Percentiles rank a stretch among this genome's conserved stretches.
phyloP scores from a whole-genome alignment of 2,888 invertebrate genomes.

The Drosophila crucigera region DNA sequence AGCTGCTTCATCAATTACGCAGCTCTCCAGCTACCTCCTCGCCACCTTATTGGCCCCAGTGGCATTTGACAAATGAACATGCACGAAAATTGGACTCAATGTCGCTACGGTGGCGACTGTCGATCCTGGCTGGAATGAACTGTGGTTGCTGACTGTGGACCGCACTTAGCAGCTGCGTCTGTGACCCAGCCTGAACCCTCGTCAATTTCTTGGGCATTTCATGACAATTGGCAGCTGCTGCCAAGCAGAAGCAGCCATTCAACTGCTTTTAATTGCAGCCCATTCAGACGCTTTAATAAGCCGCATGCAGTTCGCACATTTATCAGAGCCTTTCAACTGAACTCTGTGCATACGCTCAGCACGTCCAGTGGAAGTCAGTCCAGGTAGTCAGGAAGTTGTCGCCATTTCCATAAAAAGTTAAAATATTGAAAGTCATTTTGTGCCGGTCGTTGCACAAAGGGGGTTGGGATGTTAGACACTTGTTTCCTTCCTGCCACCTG shows the following conservation, averaged over 20 bases:
- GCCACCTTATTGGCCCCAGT: conserved; percentile 18
- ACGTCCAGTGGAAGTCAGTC: conserved; percentile 35
- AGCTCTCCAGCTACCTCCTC: conserved; percentile 24
- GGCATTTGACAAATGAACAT: conserved; percentile 76
- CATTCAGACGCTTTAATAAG: conserved; percentile 27
- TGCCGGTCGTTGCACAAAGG: conserved; percentile 46
- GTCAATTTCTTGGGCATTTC: conserved; percentile 56
- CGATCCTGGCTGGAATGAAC: conserved; percentile 40
- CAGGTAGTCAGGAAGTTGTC: conserved; percentile 68
- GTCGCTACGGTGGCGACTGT: conserved; percentile 26
- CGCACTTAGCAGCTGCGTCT: conserved; percentile 52
- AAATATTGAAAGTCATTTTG: conserved; percentile 80
- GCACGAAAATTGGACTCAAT: conserved; percentile 57
- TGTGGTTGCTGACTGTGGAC: conserved; percentile 47
- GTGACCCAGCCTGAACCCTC: conserved; percentile 55
- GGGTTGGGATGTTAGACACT: conserved; percentile 65
- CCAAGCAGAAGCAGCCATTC: conserved; percentile 22
- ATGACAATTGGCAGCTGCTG: conserved; percentile 63
- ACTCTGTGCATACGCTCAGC: conserved; percentile 4
- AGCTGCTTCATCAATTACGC: conserved; percentile 75
- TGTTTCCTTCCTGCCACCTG: conserved; percentile 71
- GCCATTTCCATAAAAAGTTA: conserved; percentile 70
- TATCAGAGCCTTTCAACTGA: conserved; percentile 15
- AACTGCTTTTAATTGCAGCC: conserved; percentile 46
- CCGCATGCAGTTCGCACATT: conserved; percentile 31